Base-by-base conservation (phyloP, 2,888 invertebrate species). In the Agrypnus murinus region DNA sequence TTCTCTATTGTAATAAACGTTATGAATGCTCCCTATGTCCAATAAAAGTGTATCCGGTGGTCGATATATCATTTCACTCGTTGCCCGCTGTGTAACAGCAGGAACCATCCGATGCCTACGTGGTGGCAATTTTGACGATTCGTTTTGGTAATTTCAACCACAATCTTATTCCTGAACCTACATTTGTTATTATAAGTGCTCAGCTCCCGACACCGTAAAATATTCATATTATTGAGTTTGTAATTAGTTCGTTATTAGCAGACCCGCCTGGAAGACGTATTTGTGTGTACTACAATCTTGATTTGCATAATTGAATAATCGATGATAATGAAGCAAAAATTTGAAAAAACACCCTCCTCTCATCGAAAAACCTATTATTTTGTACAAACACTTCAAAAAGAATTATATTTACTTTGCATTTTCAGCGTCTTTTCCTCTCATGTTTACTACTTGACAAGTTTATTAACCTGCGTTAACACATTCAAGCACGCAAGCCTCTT, bases 121-220 rank as follows among this genome's bases (percentile, higher is more conserved):
- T 64, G 55, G 64, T 55, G 53, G 38, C 40, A 55, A 55, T 64
- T 64, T 15, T 45, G 55, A 45, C 43, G 55, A 64, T 55, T 55
- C 55, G 17, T 34, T 64, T 64, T 55, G 43, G 59, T 45, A 60
- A 60, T 60, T 60, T 60, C 31, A 64, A 45, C 64, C 64, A 40
- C 64, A 55, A 53, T 32, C 55, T 64, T 64, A 57, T 46, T 58
- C 40, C 36, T 48, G 38, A 50, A 64, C 53, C 64, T 53, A 50
- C 53, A 64, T 64, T 64, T 65, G 53, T 57, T 57, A 65, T 65
- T 57, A 65, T 57, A 65, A 65, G 57, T 65, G 17, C 40, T 58
- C 65, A 14, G 45, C 57, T 36, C 46, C 65, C 45, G 36, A 55
- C 57, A 58, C 55, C 45, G 15, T 57, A 36, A 65, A 64, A 64